These are phyloP conservation scores for Gonocerus acuteangulatus DNA, from an alignment of 2,888 invertebrate genomes.

Conservation along the genomic window DNA sequence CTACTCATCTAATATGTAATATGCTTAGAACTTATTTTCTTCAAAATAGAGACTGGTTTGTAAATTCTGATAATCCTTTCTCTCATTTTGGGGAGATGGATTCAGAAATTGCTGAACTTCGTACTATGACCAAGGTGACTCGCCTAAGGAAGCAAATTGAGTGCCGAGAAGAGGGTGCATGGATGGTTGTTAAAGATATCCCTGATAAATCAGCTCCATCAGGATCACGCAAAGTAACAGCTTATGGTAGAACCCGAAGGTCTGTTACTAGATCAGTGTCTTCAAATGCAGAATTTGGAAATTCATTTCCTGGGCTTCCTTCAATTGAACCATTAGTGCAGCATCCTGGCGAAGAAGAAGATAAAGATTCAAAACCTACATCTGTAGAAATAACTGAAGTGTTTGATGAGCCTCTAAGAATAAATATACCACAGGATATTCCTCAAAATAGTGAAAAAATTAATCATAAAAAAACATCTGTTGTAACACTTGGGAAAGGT, in stretches of 20 bases:
- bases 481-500: constrained; percentile 32
- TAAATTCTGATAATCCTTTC: constrained; percentile 25
- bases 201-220: constrained; percentile 26
- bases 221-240: constrained; percentile 29
- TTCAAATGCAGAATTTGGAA: constrained; percentile 19
- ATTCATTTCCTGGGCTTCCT: constrained; percentile 2
- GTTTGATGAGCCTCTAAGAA: constrained; percentile 6
- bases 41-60: constrained; percentile 26
- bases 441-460: constrained; percentile 5
- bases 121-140: constrained; percentile 32
- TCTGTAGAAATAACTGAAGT: constrained; percentile 31
- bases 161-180: constrained; percentile 31
- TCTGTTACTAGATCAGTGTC: constrained; percentile 30
- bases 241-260: constrained; percentile 29
- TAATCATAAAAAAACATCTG: constrained; percentile 32
- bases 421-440: not conserved
- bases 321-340: constrained; percentile 11
- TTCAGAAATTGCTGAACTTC: constrained; percentile 32
- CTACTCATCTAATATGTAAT: not conserved
- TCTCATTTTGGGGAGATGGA: constrained; percentile 28
- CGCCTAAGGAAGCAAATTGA: constrained; percentile 32
- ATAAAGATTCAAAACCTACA: constrained; percentile 16
- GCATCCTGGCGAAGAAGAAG: constrained; percentile 11
- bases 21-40: constrained; percentile 18
- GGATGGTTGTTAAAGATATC: constrained; percentile 31